phyloP scores from a whole-genome alignment of 2,888 invertebrate genomes.

The Mythimna ferrago region DNA sequence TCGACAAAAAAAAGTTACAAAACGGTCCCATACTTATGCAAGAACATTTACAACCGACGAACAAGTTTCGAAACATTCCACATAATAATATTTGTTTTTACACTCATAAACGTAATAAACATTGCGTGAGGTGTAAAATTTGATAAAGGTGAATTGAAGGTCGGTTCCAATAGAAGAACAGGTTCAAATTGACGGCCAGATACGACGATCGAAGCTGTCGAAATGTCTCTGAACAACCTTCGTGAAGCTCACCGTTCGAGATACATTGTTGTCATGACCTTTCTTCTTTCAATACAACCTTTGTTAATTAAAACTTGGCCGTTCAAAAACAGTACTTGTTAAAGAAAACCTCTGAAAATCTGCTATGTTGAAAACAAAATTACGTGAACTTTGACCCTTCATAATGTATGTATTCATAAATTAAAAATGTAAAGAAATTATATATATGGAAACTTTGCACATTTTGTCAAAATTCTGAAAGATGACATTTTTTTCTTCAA shows the following conservation, averaged over 20 bases:
- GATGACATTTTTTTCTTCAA: no score
- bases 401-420: no score
- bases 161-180: slow-evolving; percentile 26
- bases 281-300: slow-evolving; percentile 17
- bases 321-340: neutral
- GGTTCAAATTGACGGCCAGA: slow-evolving; percentile 33
- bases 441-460: no score
- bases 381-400: no score
- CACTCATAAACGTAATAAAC: slow-evolving; percentile 27
- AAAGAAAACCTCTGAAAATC: no score
- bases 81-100: slow-evolving; percentile 40
- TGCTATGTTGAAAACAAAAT: no score
- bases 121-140: slow-evolving; percentile 31
- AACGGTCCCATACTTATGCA: slow-evolving; percentile 24
- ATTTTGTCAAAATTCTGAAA: no score
- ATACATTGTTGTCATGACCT: slow-evolving; percentile 28
- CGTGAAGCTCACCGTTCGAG: slow-evolving; percentile 3
- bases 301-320: neutral
- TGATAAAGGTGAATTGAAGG: slow-evolving; percentile 38
- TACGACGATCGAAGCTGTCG: slow-evolving; percentile 28
- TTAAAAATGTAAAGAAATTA: no score
- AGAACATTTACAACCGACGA: slow-evolving; percentile 16
- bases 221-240: slow-evolving; percentile 30
- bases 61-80: slow-evolving; percentile 24
- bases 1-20: neutral